These are phyloP conservation scores for Perognathus longimembris DNA, from an alignment of 2,113 vertebrate species.

Conservation along the genomic window DNA sequence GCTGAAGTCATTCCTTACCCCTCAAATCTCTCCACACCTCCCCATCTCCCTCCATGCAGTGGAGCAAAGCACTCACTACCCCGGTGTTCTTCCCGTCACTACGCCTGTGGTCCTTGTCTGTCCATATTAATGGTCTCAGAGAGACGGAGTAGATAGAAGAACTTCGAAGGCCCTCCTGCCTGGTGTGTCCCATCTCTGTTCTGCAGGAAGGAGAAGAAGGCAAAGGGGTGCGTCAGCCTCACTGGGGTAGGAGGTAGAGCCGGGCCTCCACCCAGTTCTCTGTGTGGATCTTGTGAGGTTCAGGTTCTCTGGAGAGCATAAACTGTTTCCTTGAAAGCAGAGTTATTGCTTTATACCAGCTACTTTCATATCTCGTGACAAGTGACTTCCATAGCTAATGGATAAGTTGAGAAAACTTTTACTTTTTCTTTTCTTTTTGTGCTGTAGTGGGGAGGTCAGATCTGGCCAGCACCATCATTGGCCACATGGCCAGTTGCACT, in stretches of 20 bases:
- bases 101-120: not conserved
- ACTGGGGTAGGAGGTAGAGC: not conserved
- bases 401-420: not conserved
- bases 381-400: not conserved
- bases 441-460: no score
- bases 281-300: not conserved
- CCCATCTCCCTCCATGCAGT: not conserved
- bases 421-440: no score
- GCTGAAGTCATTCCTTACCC: not conserved
- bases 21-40: not conserved
- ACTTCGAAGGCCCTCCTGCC: not conserved
- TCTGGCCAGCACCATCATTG: no score
- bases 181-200: not conserved
- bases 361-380: not conserved
- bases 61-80: no score
- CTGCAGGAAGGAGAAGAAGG: not conserved
- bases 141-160: not conserved
- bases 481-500: no score
- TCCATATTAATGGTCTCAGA: not conserved
- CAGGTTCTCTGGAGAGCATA: not conserved
- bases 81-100: no score
- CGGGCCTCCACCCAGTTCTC: no score
- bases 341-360: not conserved
- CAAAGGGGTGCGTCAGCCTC: not conserved
- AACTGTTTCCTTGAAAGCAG: not conserved